phyloP scores from a whole-genome alignment of 2,113 vertebrate species.

The Casuarius casuarius region DNA sequence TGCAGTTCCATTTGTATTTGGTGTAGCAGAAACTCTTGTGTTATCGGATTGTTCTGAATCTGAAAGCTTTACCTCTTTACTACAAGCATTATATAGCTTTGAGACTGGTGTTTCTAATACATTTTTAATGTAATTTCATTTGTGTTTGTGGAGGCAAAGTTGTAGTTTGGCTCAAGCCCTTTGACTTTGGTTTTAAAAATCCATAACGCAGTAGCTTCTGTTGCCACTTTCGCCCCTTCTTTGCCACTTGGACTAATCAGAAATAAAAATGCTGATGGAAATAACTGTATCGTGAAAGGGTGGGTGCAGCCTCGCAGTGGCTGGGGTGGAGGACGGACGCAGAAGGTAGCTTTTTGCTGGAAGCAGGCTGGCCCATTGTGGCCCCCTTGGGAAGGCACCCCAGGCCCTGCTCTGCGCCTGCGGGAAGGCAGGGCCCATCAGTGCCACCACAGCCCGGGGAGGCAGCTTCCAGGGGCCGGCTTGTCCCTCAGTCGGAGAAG shows the following conservation, averaged over 20 bases:
- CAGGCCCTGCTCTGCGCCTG: background rate
- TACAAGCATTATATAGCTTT: background rate
- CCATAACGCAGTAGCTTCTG: background rate
- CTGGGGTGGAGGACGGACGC: background rate
- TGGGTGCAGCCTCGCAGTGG: background rate
- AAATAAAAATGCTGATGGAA: background rate
- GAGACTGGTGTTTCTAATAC: background rate
- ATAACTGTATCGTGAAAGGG: background rate
- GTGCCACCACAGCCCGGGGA: background rate
- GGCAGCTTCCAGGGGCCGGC: background rate
- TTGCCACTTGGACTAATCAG: background rate
- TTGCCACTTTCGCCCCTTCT: background rate
- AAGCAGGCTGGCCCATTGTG: background rate
- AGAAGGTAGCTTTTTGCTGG: background rate
- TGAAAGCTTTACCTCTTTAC: background rate
- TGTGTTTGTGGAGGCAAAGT: background rate
- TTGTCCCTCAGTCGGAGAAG: too few relatives aligned
- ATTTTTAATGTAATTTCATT: slow-evolving; percentile 1
- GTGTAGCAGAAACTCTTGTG: background rate
- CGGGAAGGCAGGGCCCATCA: background rate
- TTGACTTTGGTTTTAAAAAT: slow-evolving; percentile 16
- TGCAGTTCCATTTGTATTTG: background rate
- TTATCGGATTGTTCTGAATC: background rate
- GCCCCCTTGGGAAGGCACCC: background rate
- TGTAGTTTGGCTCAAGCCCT: background rate